phyloP scores from a whole-genome alignment of 2,113 vertebrate genomes.

The Charadrius vociferus region DNA sequence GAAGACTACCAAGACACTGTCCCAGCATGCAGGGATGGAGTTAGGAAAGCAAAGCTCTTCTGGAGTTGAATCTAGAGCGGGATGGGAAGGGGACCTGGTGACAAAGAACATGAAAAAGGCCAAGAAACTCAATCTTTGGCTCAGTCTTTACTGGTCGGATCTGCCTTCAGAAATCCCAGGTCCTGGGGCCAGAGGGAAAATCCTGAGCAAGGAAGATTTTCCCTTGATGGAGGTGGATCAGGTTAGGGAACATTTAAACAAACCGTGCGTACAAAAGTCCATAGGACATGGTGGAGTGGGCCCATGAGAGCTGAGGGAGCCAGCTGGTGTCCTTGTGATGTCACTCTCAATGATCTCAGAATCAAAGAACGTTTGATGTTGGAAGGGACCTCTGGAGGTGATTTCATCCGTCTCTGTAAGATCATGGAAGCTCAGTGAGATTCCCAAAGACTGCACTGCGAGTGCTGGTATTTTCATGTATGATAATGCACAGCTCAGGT shows the following conservation, averaged over 20 bases:
- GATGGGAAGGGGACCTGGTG: neutral
- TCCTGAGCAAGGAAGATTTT: neutral
- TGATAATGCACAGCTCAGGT: neutral
- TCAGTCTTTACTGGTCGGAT: neutral
- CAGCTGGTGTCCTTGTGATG: neutral
- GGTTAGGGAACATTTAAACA: neutral
- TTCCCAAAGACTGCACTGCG: neutral
- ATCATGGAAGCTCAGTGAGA: fast-evolving
- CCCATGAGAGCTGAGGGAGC: neutral
- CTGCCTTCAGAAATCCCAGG: neutral
- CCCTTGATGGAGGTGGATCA: neutral
- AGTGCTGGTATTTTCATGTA: neutral
- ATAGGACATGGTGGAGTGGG: neutral
- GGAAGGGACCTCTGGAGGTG: neutral
- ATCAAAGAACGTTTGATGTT: neutral
- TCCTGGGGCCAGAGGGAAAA: neutral
- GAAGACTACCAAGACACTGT: neutral
- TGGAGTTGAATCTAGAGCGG: neutral
- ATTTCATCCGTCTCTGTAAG: neutral
- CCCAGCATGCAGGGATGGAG: neutral
- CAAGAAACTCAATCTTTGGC: neutral
- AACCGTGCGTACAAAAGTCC: neutral
- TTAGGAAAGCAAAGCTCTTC: neutral
- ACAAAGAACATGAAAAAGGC: neutral
- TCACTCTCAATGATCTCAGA: neutral